Evolutionary conservation across 2,113 vertebrate species (phyloP), one percentile per base, ranked within the genome.

Genomic region (Brachyhypopomus gauderio): DNA sequence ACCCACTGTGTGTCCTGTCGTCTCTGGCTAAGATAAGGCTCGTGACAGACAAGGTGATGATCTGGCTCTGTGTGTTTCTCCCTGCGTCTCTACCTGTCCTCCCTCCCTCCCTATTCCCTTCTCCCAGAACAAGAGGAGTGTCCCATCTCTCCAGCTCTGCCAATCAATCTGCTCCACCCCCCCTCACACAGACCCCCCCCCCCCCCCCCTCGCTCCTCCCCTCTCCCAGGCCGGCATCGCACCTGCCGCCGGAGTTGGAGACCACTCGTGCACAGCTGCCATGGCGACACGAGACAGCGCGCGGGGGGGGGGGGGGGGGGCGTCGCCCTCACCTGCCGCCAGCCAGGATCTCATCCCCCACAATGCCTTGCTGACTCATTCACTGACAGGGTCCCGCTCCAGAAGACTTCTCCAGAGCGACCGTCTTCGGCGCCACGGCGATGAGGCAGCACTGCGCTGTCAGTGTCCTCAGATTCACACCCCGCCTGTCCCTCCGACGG

Each of bases 1-100:
- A 83, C 67, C 59, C 60, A 27, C 80, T 72, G 74, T 77, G 60
- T 66, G 19, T 81, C 83, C 81, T 73, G 78, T 83, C 85, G 86
- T 88, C 87, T 90, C 23, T 0, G 41, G 17, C 63, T 0, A 23
- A 84, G 88, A 90, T 86, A 87, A 86, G 77, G 74, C 63, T 67
- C 75, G 36, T 87, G 87, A 91, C 85, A 85, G 89, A 88, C 88
- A 89, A 83, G 86, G 86, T 88, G 88, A 90, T 84, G 89, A 88
- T 83, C 78, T 55, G 62, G 17, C n/a, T 38, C n/a, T 8, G 17
- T 38, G 67, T 34, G 2, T 3, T 22, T 59, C 25, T 20, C 72
- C 62, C 45, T 17, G 34, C 70, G 16, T 3, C 36, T 69, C 45
- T 41, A 4, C 63, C 55, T 11, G 19, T 14, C 8, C 52, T 3